Evolutionary conservation across 2,888 invertebrate species (phyloP).

Genomic region (Nomada ruficornis): DNA sequence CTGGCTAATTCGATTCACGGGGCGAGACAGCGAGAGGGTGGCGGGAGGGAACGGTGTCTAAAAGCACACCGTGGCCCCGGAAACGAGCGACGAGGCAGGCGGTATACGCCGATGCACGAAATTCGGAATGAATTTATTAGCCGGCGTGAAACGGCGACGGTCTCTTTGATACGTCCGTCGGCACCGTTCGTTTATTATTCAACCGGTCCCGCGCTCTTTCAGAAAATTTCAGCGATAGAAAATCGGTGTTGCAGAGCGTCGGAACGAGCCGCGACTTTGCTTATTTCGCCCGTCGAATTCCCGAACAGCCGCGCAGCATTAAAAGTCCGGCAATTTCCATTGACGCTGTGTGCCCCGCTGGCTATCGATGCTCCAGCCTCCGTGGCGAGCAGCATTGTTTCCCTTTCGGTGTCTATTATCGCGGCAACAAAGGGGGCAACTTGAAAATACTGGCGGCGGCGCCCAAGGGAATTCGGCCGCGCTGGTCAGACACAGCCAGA

Average conservation of each 20-base stretch:
- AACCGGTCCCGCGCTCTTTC: background rate
- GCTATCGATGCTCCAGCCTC: slow-evolving; percentile 18
- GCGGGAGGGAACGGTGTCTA: background rate
- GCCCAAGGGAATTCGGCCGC: no score
- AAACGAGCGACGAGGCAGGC: background rate
- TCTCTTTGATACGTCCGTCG: slow-evolving; percentile 38
- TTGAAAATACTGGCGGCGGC: background rate
- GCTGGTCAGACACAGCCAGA: no score
- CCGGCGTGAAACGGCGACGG: background rate
- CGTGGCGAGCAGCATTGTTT: slow-evolving; percentile 19
- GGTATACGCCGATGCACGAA: slow-evolving; percentile 33
- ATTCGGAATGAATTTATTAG: slow-evolving; percentile 52
- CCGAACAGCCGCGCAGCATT: slow-evolving; percentile 16
- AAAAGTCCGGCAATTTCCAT: slow-evolving; percentile 10
- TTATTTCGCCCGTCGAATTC: slow-evolving; percentile 21
- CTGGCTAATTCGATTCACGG: slow-evolving; percentile 37
- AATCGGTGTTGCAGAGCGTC: background rate
- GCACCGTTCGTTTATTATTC: slow-evolving; percentile 1
- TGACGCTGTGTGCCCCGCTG: background rate
- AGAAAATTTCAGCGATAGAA: background rate
- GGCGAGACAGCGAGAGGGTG: background rate
- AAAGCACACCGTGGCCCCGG: background rate
- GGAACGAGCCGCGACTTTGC: slow-evolving; percentile 22
- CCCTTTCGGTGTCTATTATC: slow-evolving; percentile 34
- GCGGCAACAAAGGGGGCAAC: background rate